Conservation (phyloP, 35 echinoderm and acorn worm species). For the Apostichopus parvimensis region DNA sequence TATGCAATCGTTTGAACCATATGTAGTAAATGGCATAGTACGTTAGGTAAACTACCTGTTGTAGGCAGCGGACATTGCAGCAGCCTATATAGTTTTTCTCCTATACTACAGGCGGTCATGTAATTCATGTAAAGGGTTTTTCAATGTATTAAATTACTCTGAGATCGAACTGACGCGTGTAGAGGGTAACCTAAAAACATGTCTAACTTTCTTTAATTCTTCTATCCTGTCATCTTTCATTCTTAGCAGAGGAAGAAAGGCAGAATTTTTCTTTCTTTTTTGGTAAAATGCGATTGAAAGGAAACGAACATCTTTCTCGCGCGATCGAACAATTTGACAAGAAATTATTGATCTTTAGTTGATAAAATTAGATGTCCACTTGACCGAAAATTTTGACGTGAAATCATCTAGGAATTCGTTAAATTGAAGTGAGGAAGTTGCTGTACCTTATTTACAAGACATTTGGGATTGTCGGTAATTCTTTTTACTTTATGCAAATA, state of each 20-base stretch:
- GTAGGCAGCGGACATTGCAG: background rate
- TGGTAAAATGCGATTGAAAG: background rate
- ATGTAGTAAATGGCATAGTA: too few species aligned
- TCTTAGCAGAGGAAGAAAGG: background rate
- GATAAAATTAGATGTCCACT: conserved; percentile 47
- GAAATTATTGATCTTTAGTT: conserved; percentile 25
- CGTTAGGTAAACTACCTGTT: background rate
- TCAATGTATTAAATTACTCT: background rate
- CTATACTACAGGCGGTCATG: background rate
- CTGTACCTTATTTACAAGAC: conserved; percentile 8
- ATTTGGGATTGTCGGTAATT: conserved; percentile 17
- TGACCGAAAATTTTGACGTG: conserved; percentile 39
- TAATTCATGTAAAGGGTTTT: conserved; percentile 24
- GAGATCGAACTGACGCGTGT: conserved; percentile 26
- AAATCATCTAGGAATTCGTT: conserved; percentile 51
- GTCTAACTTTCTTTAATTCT: background rate
- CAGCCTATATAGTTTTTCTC: background rate
- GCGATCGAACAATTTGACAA: conserved; percentile 30
- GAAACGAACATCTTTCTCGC: background rate
- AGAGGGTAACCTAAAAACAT: conserved; percentile 26
- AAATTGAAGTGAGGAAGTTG: conserved; percentile 31
- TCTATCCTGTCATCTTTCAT: conserved; percentile 12
- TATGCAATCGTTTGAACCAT: too few species aligned
- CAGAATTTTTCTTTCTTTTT: background rate
- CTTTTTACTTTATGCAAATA: background rate